These are phyloP conservation scores for Dryas iulia DNA, from an alignment of 1,140 invertebrate genomes.

Conservation along the genomic window DNA sequence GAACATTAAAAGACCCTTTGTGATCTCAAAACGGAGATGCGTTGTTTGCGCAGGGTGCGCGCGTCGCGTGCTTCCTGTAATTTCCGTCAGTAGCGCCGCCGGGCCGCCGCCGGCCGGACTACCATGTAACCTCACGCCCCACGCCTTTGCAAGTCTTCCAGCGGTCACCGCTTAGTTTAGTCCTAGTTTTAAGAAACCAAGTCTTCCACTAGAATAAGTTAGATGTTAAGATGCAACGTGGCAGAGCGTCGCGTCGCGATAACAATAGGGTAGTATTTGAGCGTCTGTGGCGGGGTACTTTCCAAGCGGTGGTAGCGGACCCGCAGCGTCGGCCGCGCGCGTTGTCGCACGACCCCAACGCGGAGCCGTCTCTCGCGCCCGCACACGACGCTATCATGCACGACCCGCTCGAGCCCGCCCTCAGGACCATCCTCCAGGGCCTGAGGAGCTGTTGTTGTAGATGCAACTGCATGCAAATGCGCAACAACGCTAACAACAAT, in stretches of 20 bases:
- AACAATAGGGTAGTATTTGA: conserved; percentile 82
- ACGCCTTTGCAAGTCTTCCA: conserved; percentile 63
- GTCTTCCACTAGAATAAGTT: conserved; percentile 75
- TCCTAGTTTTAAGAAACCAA: conserved; percentile 66
- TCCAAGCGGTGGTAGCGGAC: conserved; percentile 76
- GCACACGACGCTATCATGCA: conserved; percentile 41
- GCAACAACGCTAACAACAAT: conserved; percentile 73
- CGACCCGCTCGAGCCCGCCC: conserved; percentile 64
- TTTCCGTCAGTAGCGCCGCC: conserved; percentile 66
- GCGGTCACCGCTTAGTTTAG: conserved; percentile 56
- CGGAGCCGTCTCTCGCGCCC: conserved; percentile 47
- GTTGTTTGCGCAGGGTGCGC: conserved; percentile 73
- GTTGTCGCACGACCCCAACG: conserved; percentile 80
- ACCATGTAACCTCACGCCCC: conserved; percentile 58
- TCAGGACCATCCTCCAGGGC: conserved; percentile 63
- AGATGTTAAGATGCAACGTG: conserved; percentile 67
- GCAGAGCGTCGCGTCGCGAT: conserved; percentile 69
- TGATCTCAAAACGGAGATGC: conserved; percentile 48
- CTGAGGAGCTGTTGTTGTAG: conserved; percentile 70
- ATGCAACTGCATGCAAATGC: conserved; percentile 54
- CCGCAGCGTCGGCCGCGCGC: conserved; percentile 60
- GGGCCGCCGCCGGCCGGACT: conserved; percentile 66
- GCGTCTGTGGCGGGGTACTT: conserved; percentile 83
- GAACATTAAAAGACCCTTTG: conserved; percentile 32
- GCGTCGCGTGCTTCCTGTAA: conserved; percentile 70